Evolutionary conservation across 1,140 invertebrate species (phyloP).

Genomic region (Chlorops oryzae): DNA sequence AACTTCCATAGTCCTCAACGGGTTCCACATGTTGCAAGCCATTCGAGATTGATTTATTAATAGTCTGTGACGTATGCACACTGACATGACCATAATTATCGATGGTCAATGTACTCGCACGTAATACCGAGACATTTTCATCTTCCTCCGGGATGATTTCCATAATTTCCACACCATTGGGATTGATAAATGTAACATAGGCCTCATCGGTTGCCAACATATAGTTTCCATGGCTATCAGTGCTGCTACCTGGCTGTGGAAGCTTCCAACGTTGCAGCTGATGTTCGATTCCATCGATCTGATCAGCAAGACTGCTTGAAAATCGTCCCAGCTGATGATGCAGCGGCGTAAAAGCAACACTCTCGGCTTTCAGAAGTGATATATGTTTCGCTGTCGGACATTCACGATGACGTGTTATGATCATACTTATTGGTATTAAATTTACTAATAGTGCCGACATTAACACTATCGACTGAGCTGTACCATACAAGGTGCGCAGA

Average conservation of each 20-base stretch:
- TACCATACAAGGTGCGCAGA: constrained; percentile 41
- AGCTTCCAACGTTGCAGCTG: constrained; percentile 24
- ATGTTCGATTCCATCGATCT: constrained; percentile 37
- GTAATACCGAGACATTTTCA: constrained; percentile 39
- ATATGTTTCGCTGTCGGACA: constrained; percentile 41
- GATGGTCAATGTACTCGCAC: constrained; percentile 41
- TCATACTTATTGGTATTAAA: constrained; percentile 40
- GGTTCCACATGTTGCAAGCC: constrained; percentile 8
- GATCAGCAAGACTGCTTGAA: constrained; percentile 33
- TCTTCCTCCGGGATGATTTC: constrained; percentile 46
- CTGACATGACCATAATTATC: constrained; percentile 30
- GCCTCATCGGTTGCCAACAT: constrained; percentile 42
- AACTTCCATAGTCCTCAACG: constrained; percentile 15
- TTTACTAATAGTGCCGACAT: constrained; percentile 43
- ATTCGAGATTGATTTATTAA: constrained; percentile 28
- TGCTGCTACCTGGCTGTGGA: constrained; percentile 27
- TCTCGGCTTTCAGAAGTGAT: constrained; percentile 41
- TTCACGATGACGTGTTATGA: constrained; percentile 43
- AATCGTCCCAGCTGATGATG: constrained; percentile 27
- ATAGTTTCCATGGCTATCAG: constrained; percentile 37
- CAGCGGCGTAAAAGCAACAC: constrained; percentile 24
- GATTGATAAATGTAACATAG: constrained; percentile 43
- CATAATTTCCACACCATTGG: constrained; percentile 46
- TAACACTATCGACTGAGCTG: constrained; percentile 38
- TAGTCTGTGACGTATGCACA: constrained; percentile 28